Conservation (phyloP, 2,113 vertebrate genomes). For the Strix uralensis region DNA sequence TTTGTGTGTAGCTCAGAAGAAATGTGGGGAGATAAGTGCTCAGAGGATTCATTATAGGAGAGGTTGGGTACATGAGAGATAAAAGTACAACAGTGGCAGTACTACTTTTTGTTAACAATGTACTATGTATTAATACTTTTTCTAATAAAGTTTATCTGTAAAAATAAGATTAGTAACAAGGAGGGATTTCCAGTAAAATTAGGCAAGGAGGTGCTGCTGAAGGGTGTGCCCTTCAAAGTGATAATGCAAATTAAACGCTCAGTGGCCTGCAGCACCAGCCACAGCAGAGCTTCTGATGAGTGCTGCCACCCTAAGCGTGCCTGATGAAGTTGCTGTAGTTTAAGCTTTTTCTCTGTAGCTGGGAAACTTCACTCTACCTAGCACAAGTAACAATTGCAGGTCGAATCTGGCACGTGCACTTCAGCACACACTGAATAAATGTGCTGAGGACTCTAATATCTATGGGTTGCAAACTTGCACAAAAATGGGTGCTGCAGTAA, state of each 20-base stretch:
- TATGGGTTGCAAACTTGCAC: not conserved
- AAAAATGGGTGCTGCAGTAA: not conserved
- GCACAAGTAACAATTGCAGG: not conserved
- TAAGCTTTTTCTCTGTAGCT: not conserved
- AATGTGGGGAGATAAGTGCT: not conserved
- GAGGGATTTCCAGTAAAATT: constrained; percentile 15
- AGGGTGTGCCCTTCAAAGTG: not conserved
- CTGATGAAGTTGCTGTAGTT: not conserved
- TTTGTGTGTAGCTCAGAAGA: not conserved
- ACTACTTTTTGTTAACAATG: not conserved
- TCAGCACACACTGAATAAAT: not conserved
- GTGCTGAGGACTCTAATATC: not conserved
- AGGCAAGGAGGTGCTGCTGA: not conserved
- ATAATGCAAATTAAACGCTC: not conserved
- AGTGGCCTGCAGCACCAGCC: not conserved
- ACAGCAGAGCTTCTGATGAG: not conserved
- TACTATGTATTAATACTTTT: not conserved
- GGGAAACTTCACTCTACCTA: not conserved
- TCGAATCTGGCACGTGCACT: rapidly evolving
- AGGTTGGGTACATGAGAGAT: not conserved
- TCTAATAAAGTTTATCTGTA: not conserved
- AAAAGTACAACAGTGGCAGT: not conserved
- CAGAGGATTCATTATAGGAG: not conserved
- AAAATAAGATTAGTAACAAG: not conserved
- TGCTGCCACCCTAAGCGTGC: not conserved